Percentiles rank a stretch among this genome's conserved stretches.
These are phyloP conservation scores for Lasioglossum morio DNA, from an alignment of 2,888 invertebrate genomes.

Conservation along the genomic window DNA sequence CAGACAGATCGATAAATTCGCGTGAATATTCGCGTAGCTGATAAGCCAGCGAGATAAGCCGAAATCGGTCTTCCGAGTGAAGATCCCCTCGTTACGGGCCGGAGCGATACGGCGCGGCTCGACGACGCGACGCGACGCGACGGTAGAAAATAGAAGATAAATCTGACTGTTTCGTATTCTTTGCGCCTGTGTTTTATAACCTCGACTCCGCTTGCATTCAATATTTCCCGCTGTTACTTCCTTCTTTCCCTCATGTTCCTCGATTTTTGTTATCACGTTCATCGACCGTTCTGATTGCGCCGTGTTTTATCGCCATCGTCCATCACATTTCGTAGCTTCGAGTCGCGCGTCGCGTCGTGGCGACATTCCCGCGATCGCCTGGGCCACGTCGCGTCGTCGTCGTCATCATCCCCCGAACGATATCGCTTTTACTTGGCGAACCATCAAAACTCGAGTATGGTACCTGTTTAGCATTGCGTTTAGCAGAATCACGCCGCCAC, in stretches of 20 bases:
- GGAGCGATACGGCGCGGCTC: conserved; percentile 64
- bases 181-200: conserved; percentile 52
- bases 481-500: conserved; percentile 81
- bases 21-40: conserved; percentile 77
- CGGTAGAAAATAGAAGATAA: conserved; percentile 69
- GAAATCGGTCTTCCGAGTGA: conserved; percentile 70
- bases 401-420: conserved; percentile 6
- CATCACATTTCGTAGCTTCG: conserved; percentile 13
- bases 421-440: conserved; percentile 32
- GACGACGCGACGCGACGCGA: conserved; percentile 4
- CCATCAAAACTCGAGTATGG: conserved; percentile 34
- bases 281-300: conserved; percentile 14
- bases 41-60: conserved; percentile 71
- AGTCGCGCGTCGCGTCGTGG: not conserved
- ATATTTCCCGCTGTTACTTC: conserved; percentile 20
- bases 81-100: conserved; percentile 55
- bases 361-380: not conserved
- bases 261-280: conserved; percentile 1
- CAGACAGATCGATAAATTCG: conserved; percentile 82
- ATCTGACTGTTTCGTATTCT: conserved; percentile 60
- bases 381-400: not conserved
- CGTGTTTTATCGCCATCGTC: conserved; percentile 10
- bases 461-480: conserved; percentile 78
- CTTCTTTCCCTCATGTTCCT: not conserved
- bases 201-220: conserved; percentile 14